Evolutionary conservation across 2,888 invertebrate genomes (phyloP).

Genomic region (Torymus auratus): DNA sequence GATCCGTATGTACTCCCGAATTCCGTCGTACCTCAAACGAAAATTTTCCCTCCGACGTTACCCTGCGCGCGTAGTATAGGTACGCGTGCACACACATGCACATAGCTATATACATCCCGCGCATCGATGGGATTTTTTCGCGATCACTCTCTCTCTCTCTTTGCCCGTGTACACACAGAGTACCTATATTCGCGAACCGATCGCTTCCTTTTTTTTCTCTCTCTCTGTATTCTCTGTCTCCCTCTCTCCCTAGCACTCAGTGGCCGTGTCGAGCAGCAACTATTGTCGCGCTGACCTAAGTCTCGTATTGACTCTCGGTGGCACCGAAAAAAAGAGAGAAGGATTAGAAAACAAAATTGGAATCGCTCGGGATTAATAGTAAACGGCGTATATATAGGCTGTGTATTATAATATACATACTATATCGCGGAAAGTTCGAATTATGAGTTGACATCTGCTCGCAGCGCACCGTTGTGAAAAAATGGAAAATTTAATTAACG

Average conservation of each 20-base stretch:
- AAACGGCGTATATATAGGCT: background rate
- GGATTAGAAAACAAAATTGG: constrained; percentile 29
- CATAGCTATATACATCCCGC: background rate
- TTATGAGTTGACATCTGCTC: constrained; percentile 31
- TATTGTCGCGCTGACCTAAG: constrained; percentile 43
- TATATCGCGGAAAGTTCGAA: constrained; percentile 20
- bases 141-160: background rate
- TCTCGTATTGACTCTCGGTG: constrained; percentile 49
- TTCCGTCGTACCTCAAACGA: too few species aligned
- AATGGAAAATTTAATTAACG: constrained; percentile 50
- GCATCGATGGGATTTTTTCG: constrained; percentile 35
- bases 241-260: constrained; percentile 18
- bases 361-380: constrained; percentile 34
- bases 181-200: background rate
- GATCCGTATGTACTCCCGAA: too few species aligned
- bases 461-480: background rate
- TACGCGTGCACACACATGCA: too few species aligned
- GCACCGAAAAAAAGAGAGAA: background rate
- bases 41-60: too few species aligned
- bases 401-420: too few species aligned
- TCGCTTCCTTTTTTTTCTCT: background rate
- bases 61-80: too few species aligned
- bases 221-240: constrained; percentile 2
- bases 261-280: constrained; percentile 13
- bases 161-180: background rate